These are phyloP conservation scores for Lypha dubia DNA, from an alignment of 2,888 invertebrate genomes.

Conservation along the genomic window DNA sequence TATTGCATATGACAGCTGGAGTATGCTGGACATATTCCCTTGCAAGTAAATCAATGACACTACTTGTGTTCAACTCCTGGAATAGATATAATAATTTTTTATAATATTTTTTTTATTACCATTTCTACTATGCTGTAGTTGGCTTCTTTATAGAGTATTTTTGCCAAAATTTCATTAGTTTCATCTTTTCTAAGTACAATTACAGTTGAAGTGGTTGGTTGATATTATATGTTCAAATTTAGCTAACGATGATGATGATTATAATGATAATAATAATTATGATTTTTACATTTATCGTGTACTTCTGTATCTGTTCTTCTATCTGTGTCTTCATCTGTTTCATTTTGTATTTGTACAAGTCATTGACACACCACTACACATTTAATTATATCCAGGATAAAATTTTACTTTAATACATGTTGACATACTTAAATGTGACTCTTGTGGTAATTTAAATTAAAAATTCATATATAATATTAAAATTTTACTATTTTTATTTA, in stretches of 20 bases:
- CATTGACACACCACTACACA: conserved; percentile 50
- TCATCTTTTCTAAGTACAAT: conserved; percentile 36
- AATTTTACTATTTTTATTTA: neutral
- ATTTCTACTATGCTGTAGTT: neutral
- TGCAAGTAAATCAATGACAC: conserved; percentile 58
- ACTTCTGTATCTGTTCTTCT: neutral
- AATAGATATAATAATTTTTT: conserved; percentile 6
- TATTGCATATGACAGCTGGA: conserved; percentile 61
- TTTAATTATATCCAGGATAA: conserved; percentile 13
- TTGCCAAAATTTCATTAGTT: conserved; percentile 62
- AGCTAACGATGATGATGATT: conserved; percentile 12
- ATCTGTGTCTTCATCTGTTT: neutral
- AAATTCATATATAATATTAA: conserved; percentile 44
- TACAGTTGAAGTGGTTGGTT: conserved; percentile 18
- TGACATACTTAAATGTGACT: neutral
- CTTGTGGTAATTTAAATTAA: conserved; percentile 44
- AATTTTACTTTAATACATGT: neutral
- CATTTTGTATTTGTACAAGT: conserved; percentile 45
- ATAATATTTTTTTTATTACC: neutral
- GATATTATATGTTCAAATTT: conserved; percentile 24
- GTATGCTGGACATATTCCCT: conserved; percentile 36
- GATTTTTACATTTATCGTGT: neutral
- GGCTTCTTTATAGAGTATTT: neutral
- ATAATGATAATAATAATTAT: neutral
- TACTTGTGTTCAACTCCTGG: conserved; percentile 28